These are phyloP conservation scores for Pangasius mekongensis DNA, from an alignment of 2,797 vertebrate genomes.

Conservation along the genomic window DNA sequence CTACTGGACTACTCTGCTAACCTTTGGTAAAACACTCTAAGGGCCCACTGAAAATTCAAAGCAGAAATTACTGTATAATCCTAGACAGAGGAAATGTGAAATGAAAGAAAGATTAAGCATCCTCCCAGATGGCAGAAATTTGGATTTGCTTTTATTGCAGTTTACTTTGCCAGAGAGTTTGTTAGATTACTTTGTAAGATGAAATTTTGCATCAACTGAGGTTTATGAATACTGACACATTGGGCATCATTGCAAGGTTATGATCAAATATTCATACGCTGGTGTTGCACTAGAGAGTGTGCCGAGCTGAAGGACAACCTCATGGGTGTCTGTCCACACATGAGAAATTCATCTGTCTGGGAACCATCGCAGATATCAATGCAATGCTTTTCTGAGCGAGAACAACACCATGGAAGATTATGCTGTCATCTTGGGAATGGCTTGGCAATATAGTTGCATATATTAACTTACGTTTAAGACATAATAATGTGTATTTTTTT, in stretches of 20 bases:
- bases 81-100: conserved; percentile 32
- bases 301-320: conserved; percentile 53
- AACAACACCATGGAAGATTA: conserved; percentile 35
- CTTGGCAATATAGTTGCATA: conserved; percentile 17
- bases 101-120: conserved; percentile 36
- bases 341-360: conserved; percentile 30
- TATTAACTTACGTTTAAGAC: not conserved
- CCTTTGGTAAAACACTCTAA: conserved; percentile 3
- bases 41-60: conserved; percentile 15
- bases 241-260: conserved; percentile 46
- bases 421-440: conserved; percentile 34
- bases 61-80: conserved; percentile 20
- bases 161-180: conserved; percentile 34
- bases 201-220: conserved; percentile 44
- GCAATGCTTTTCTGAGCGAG: conserved; percentile 19
- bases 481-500: conserved; percentile 33
- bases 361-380: conserved; percentile 36
- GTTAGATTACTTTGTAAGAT: conserved; percentile 47
- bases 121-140: conserved; percentile 37
- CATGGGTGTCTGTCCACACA: conserved; percentile 29
- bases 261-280: conserved; percentile 52
- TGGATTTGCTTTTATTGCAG: conserved; percentile 43
- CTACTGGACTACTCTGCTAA: not conserved
- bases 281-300: conserved; percentile 44
- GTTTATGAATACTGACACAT: conserved; percentile 51